Evolutionary conservation across 2,888 invertebrate genomes (phyloP).

Genomic region (Ischnus inquisitorius): DNA sequence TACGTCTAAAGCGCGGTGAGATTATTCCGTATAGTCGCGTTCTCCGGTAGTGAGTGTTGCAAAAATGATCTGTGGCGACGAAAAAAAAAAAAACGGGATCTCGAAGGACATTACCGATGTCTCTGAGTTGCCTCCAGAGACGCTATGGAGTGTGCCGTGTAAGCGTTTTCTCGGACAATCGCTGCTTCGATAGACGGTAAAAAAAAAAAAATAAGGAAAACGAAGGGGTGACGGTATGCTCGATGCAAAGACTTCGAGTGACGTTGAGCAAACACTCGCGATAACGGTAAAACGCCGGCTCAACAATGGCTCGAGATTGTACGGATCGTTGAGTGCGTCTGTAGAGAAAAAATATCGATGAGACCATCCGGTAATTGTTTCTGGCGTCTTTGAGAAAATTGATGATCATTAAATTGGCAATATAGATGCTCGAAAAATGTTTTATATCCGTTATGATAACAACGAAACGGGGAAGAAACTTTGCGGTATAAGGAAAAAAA

Average conservation of each 20-base stretch:
- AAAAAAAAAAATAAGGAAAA: neutral
- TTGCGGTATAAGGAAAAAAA: conserved; percentile 27
- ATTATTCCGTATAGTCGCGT: neutral
- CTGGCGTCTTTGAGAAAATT: neutral
- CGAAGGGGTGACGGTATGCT: neutral
- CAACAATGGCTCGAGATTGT: neutral
- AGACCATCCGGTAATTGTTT: neutral
- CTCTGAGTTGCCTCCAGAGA: neutral
- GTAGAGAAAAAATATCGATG: conserved; percentile 11
- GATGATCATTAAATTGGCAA: neutral
- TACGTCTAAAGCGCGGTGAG: neutral
- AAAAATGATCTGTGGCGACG: neutral
- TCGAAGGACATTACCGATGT: conserved; percentile 18
- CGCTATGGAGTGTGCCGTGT: neutral
- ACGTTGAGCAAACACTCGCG: neutral
- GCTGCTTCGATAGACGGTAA: neutral
- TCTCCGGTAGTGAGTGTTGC: neutral
- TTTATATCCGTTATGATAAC: too few relatives aligned
- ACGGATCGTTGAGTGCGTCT: neutral
- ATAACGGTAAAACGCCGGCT: conserved; percentile 4
- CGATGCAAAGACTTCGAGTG: neutral
- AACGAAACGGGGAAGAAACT: neutral
- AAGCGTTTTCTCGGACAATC: neutral
- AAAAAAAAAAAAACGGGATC: neutral
- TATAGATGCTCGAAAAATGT: too few relatives aligned